Evolutionary conservation across 2,797 vertebrate species (phyloP).

Genomic region (Heteromormyrus szaboi): DNA sequence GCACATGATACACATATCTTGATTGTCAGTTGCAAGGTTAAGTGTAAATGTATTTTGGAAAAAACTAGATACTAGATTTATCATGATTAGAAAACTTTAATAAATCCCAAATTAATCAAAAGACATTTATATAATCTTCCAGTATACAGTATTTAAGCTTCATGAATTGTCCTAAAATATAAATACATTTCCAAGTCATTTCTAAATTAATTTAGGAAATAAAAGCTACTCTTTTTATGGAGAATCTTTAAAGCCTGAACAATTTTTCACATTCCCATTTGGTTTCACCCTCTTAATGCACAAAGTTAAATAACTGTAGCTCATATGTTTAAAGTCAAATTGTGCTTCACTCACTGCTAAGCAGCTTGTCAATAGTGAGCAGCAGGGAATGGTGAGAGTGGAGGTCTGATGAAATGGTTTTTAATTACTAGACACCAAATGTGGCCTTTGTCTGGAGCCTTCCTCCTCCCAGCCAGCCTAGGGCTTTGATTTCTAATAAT

Average conservation of each 20-base stretch:
- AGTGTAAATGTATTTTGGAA: background rate
- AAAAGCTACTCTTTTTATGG: background rate
- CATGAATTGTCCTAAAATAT: background rate
- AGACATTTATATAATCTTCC: background rate
- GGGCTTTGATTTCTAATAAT: slow-evolving; percentile 95
- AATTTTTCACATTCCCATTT: slow-evolving; percentile 35
- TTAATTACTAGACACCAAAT: slow-evolving; percentile 91
- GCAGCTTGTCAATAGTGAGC: slow-evolving; percentile 71
- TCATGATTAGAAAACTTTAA: background rate
- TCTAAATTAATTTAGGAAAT: background rate
- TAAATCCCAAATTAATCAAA: background rate
- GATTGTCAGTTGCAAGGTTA: background rate
- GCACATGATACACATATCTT: background rate
- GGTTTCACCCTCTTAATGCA: slow-evolving; percentile 49
- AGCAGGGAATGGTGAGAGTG: slow-evolving; percentile 63
- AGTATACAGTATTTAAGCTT: background rate
- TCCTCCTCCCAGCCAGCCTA: slow-evolving; percentile 57
- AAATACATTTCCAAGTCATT: background rate
- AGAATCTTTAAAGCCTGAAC: background rate
- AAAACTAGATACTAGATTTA: background rate
- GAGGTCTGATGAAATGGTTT: slow-evolving; percentile 83
- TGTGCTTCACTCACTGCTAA: slow-evolving; percentile 70
- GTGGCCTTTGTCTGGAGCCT: slow-evolving; percentile 63
- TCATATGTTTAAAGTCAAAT: slow-evolving; percentile 80
- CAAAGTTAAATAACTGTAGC: slow-evolving; percentile 67